Evolutionary conservation across 2,113 vertebrate genomes (phyloP), one percentile per base, ranked within the genome.

Genomic region (Indri indri): DNA sequence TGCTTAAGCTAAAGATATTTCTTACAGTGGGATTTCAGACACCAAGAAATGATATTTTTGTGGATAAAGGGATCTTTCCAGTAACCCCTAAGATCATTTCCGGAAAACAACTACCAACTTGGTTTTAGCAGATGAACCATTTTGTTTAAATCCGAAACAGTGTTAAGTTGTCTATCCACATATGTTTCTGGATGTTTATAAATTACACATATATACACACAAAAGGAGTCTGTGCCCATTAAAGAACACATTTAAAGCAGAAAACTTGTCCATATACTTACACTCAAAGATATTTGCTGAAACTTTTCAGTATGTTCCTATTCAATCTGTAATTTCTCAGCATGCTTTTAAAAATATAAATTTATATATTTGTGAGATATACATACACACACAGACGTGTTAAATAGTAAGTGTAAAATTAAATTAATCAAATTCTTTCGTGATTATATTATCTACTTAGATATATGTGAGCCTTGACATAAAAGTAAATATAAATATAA

Each of bases 91-190:
- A 81, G 76, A 45, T 88, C 3, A 52, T 76, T 94, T 96, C 59
- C 71, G 45, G 70, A 80, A 90, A 92, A 40, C 68, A 52, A 6
- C 40, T 59, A 40, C 54, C 42, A 45, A 34, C 4, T 8, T 90
- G 68, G 5, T 63, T 93, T 94, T 87, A 57, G 54, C 14, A 90
- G 47, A 87, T 91, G 61, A 54, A 54, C 18, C 2, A 66, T 88
- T 95, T 71, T 45, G 20, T 71, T 96, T 83, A 87, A 74, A 54
- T 80, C 23, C 82, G 80, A 94, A 92, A 84, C 18, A 91, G 13
- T 86, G 1, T 88, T n/a, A n/a, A n/a, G n/a, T n/a, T 77, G 32
- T 92, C 52, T 32, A 91, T 50, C 73, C 34, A 57, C 20, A 52
- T 63, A 20, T 81, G 40, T 71, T 95, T 91, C 57, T n/a, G 27